Percentiles rank a stretch among this genome's conserved stretches.
Conservation (phyloP, 1,140 invertebrate genomes). For the Heliothis subflexa region DNA sequence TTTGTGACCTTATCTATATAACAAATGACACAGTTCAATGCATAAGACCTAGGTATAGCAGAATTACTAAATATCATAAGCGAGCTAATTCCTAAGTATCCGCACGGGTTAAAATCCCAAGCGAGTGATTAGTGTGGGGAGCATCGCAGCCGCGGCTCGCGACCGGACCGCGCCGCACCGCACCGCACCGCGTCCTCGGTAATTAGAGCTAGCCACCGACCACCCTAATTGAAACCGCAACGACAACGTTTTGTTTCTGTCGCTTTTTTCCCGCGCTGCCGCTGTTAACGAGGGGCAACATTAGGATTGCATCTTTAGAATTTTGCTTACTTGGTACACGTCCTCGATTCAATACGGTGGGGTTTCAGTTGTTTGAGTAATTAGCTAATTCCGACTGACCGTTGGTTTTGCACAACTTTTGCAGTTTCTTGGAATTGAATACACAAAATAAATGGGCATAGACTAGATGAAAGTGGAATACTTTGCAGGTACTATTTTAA, state of each 20-base stretch:
- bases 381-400: conserved; percentile 10
- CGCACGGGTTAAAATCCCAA: conserved; percentile 20
- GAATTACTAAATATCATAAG: conserved; percentile 30
- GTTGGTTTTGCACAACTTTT: background rate
- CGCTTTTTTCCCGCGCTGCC: conserved; percentile 44
- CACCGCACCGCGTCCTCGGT: conserved; percentile 39
- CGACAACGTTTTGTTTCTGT: conserved; percentile 52
- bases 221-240: conserved; percentile 70
- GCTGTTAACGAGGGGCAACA: conserved; percentile 47
- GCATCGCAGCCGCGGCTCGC: background rate
- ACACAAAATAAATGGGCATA: too few species aligned
- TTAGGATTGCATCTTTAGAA: conserved; percentile 47
- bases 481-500: background rate
- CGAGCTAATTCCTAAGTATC: conserved; percentile 34
- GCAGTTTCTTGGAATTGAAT: background rate
- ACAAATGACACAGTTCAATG: background rate
- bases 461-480: too few species aligned
- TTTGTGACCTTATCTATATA: too few species aligned
- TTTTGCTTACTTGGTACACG: conserved; percentile 30
- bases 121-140: conserved; percentile 42
- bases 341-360: conserved; percentile 27
- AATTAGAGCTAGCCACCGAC: conserved; percentile 55
- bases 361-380: conserved; percentile 17
- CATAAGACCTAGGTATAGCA: background rate
- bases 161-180: background rate